Percentiles rank a stretch among this genome's conserved stretches.
These are phyloP conservation scores for Teleiodes luculella DNA, from an alignment of 2,888 invertebrate species.

Conservation along the genomic window DNA sequence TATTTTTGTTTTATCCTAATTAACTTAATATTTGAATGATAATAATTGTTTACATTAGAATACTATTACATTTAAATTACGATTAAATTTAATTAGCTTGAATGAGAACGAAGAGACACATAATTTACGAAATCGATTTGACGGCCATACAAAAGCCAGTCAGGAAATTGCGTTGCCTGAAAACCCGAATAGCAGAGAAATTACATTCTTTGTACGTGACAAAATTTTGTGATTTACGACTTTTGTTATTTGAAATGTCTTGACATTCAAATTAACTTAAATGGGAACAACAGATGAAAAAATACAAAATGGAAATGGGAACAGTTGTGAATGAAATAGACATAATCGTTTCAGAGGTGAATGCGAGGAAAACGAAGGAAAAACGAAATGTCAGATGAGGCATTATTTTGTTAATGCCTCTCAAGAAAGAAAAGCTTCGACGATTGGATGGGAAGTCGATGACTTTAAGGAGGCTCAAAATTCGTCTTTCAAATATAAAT, in stretches of 20 bases:
- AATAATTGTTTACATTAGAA: too few species aligned
- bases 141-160: neutral
- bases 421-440: neutral
- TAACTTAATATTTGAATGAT: too few species aligned
- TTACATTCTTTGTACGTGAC: slow-evolving; percentile 12
- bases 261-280: neutral
- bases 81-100: too few species aligned
- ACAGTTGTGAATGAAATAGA: neutral
- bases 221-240: slow-evolving; percentile 9
- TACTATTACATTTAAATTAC: too few species aligned
- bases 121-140: neutral
- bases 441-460: neutral
- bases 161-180: slow-evolving; percentile 12
- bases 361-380: neutral
- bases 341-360: neutral
- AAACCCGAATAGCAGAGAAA: neutral
- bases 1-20: too few species aligned
- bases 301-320: neutral
- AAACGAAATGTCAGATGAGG: neutral
- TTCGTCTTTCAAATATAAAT: neutral
- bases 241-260: neutral
- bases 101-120: too few species aligned
- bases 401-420: neutral
- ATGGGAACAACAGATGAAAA: too few species aligned
- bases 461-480: neutral